Evolutionary conservation across 1,140 invertebrate genomes (phyloP), one percentile per base, ranked within the genome.

Genomic region (Daktulosphaira vitifoliae): DNA sequence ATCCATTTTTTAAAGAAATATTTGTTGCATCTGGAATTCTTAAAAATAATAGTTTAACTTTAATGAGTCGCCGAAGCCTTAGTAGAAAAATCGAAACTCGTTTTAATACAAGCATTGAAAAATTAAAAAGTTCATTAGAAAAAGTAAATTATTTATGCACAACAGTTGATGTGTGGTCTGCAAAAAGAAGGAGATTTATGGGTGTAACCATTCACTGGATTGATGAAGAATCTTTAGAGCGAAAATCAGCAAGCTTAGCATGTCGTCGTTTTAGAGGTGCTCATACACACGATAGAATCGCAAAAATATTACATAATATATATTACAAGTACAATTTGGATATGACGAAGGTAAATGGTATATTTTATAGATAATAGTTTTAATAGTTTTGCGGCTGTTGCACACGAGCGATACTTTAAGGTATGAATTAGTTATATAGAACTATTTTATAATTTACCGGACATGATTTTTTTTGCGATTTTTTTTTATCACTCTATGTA

Each of bases 321-420:
- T 49, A 49, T n/a, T 23, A 49, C 11, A 49, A 49, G 22, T 49
- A 25, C 46, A 49, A 49, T 49, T 49, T 49, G 11, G 46, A 23
- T 2, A 6, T 49, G 22, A 49, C 22, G 3, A 49, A 49, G 46
- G 46, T 49, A 49, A 49, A 23, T 25, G 11, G 46, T 49, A 49
- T 25, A 49, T n/a, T 13, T 23, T 49, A 23, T 25, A 49, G 22
- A 15, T 49, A 23, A 23, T 49, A 49, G 18, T 48, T 48, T 48
- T 48, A 23, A 48, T 46, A 46, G 18, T 46, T 2, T 48, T 22
- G 23, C 18, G 46, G 8, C 33, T 37, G 33, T 37, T 37, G 33
- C 33, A 37, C 33, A 37, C 33, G 13, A 37, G 33, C 13, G 13
- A 37, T 37, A 37, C 33, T 37, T 37, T 37, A 37, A 37, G 33